Evolutionary conservation across 2,797 vertebrate species (phyloP).

Genomic region (Brachymystax lenok): DNA sequence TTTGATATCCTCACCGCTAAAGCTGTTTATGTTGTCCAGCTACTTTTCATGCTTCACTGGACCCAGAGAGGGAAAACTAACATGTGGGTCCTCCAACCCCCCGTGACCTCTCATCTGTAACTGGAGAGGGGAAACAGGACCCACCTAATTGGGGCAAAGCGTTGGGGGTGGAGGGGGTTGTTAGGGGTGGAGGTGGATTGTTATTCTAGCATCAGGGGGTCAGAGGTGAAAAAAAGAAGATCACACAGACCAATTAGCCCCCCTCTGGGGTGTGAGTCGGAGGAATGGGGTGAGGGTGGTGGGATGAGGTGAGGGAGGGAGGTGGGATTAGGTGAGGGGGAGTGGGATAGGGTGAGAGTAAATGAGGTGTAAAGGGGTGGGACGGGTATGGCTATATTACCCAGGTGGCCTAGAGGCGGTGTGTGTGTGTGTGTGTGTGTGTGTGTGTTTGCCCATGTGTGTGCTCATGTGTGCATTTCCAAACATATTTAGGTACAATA

Average conservation of each 20-base stretch:
- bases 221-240: conserved; percentile 72
- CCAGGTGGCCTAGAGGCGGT: conserved; percentile 19
- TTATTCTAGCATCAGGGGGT: conserved; percentile 75
- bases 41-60: conserved; percentile 57
- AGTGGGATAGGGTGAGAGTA: conserved; percentile 25
- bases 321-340: conserved; percentile 30
- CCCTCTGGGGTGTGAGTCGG: conserved; percentile 47
- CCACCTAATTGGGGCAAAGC: conserved; percentile 66
- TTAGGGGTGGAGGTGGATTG: conserved; percentile 47
- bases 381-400: conserved; percentile 26
- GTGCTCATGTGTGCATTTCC: not conserved
- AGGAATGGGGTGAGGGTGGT: conserved; percentile 42
- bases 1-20: not conserved
- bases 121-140: conserved; percentile 66
- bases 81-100: conserved; percentile 70
- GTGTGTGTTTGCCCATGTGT: not conserved
- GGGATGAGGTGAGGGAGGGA: conserved; percentile 13
- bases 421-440: too few relatives aligned
- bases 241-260: conserved; percentile 71
- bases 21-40: conserved; percentile 34
- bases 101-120: conserved; percentile 77
- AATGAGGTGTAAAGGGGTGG: conserved; percentile 58
- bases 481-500: not conserved
- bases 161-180: conserved; percentile 38
- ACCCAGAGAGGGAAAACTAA: conserved; percentile 52